A percentile compares a stretch with the other conserved stretches of the same genome.
Conservation (phyloP, 2,888 invertebrate species). For the Melikaiella ostensackeni region DNA sequence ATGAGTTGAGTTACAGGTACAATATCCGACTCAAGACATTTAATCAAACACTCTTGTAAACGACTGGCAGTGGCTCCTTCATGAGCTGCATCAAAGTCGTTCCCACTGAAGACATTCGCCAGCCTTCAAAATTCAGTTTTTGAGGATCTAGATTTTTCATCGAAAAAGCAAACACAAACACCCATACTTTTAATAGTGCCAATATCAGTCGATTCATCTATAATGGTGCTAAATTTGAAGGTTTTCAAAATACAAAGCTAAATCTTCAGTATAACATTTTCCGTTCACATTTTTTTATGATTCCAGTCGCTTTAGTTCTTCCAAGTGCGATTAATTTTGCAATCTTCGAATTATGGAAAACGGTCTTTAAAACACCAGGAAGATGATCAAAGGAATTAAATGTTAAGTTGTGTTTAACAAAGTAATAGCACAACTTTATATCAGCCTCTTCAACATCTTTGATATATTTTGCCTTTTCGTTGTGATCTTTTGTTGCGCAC, state of each 20-base stretch:
- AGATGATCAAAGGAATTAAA: too few species aligned
- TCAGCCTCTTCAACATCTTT: background rate
- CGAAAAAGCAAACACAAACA: constrained; percentile 35
- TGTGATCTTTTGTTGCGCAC: too few species aligned
- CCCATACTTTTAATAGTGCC: constrained; percentile 39
- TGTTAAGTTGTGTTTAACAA: too few species aligned
- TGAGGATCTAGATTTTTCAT: constrained; percentile 46
- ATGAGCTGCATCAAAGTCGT: constrained; percentile 15
- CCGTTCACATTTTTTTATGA: constrained; percentile 40
- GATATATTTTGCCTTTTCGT: background rate
- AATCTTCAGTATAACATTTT: constrained; percentile 32
- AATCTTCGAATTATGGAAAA: constrained; percentile 13
- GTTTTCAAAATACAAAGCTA: constrained; percentile 37
- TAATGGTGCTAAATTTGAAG: constrained; percentile 43
- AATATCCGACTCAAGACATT: constrained; percentile 22
- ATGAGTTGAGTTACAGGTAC: constrained; percentile 43
- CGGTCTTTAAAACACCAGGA: constrained; percentile 4
- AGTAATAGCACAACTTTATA: background rate
- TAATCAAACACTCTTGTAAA: background rate
- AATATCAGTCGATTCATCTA: constrained; percentile 43
- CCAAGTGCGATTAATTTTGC: constrained; percentile 21
- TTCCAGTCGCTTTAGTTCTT: constrained; percentile 37
- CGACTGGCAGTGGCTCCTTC: constrained; percentile 42
- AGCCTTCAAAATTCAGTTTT: too few species aligned
- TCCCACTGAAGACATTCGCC: too few species aligned